Conservation (phyloP, 2,888 invertebrate genomes). For the Lochmaea crataegi region DNA sequence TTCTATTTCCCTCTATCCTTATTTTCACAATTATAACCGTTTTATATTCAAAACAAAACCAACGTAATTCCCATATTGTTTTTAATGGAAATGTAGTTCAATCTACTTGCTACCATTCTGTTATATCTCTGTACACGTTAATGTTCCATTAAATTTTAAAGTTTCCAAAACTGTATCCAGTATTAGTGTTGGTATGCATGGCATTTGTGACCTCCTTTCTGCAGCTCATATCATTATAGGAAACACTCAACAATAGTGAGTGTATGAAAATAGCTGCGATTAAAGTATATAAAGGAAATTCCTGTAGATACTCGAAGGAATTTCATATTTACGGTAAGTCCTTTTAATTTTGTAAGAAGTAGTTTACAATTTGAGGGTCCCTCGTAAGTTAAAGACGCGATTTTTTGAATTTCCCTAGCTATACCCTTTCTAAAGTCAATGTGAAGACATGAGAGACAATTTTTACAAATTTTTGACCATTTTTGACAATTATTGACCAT, state of each 20-base stretch:
- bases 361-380: too few species aligned
- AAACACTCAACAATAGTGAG: not conserved
- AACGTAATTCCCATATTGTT: not conserved
- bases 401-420: too few species aligned
- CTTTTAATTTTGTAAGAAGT: too few species aligned
- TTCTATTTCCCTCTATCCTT: too few species aligned
- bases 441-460: too few species aligned
- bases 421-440: too few species aligned
- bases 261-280: not conserved
- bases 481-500: too few species aligned
- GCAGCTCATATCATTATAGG: not conserved
- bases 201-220: slow-evolving; percentile 8
- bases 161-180: not conserved
- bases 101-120: not conserved
- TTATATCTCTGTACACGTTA: not conserved
- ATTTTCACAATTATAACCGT: not conserved
- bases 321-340: too few species aligned
- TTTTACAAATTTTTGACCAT: too few species aligned
- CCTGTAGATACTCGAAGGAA: not conserved
- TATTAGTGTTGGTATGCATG: slow-evolving; percentile 5
- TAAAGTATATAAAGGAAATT: not conserved
- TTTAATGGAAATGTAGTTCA: not conserved
- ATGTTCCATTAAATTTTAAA: slow-evolving; percentile 1
- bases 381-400: too few species aligned
- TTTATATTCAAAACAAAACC: not conserved